phyloP scores from a whole-genome alignment of 1,140 invertebrate species.

The Drosophila sulfurigaster region DNA sequence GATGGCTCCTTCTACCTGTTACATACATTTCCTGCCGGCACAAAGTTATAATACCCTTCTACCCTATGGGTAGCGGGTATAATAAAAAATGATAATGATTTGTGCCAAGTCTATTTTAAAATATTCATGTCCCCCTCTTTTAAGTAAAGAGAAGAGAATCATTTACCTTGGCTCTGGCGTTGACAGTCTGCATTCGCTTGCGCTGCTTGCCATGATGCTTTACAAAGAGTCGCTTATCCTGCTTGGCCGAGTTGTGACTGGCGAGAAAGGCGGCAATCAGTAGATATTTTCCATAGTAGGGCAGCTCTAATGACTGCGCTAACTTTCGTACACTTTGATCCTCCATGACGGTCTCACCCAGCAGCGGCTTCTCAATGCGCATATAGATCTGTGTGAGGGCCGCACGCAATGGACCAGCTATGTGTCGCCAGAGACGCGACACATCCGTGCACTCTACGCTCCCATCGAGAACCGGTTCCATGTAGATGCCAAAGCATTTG shows the following conservation, averaged over 20 bases:
- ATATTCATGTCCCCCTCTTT: too few relatives aligned
- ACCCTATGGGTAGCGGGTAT: too few relatives aligned
- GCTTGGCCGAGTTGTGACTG: conserved; percentile 94
- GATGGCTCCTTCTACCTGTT: too few relatives aligned
- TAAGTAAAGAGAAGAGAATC: not conserved
- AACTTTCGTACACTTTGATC: conserved; percentile 73
- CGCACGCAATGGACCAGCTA: conserved; percentile 90
- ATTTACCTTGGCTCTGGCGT: conserved; percentile 85
- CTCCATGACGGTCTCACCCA: conserved; percentile 39
- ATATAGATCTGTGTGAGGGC: conserved; percentile 92
- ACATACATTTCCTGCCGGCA: too few relatives aligned
- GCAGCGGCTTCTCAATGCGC: conserved; percentile 86
- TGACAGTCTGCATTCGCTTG: conserved; percentile 87
- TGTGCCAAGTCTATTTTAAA: too few relatives aligned
- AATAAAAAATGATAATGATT: too few relatives aligned
- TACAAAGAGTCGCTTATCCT: conserved; percentile 93
- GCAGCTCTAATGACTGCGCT: conserved; percentile 91
- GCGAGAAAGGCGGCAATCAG: conserved; percentile 95
- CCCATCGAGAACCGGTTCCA: conserved; percentile 89
- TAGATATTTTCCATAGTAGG: conserved; percentile 95
- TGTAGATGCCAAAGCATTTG: conserved; percentile 90
- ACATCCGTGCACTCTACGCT: conserved; percentile 87
- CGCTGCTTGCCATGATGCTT: conserved; percentile 89
- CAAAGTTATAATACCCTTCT: too few relatives aligned
- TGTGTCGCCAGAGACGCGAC: conserved; percentile 91